A percentile compares a stretch with the other conserved stretches of the same genome.
Conservation (phyloP, 2,888 invertebrate species). For the Allophyes oxyacanthae region DNA sequence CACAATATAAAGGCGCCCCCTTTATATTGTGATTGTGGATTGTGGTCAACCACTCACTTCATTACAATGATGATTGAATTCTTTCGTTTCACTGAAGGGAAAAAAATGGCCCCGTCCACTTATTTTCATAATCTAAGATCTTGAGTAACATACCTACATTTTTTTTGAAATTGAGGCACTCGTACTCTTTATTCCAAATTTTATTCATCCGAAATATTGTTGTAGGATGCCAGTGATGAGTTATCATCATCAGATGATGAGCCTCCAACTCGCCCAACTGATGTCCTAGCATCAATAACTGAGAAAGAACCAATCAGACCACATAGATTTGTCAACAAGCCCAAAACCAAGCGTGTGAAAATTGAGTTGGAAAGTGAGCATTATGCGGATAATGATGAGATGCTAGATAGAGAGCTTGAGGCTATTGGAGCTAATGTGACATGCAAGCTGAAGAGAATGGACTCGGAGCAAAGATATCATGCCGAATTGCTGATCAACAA, state of each 20-base stretch:
- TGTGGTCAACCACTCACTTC: too few species aligned
- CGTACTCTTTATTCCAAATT: neutral
- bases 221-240: slow-evolving; percentile 24
- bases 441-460: slow-evolving; percentile 67
- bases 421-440: slow-evolving; percentile 66
- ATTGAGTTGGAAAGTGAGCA: slow-evolving; percentile 25
- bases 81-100: too few species aligned
- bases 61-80: too few species aligned
- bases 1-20: too few species aligned
- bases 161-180: too few species aligned
- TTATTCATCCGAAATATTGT: neutral
- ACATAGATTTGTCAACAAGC: slow-evolving; percentile 25
- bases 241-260: slow-evolving; percentile 16
- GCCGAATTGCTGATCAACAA: slow-evolving; percentile 68
- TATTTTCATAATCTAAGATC: too few species aligned
- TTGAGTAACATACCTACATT: too few species aligned
- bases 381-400: slow-evolving; percentile 23
- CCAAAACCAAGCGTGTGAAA: slow-evolving; percentile 21
- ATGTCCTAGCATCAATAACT: slow-evolving; percentile 34
- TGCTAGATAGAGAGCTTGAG: slow-evolving; percentile 59
- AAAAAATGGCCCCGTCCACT: too few species aligned
- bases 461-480: slow-evolving; percentile 58
- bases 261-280: slow-evolving; percentile 18
- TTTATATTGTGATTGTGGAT: too few species aligned
- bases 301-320: slow-evolving; percentile 38